phyloP scores from a whole-genome alignment of 2,888 invertebrate species.

The Geotrupes spiniger region DNA sequence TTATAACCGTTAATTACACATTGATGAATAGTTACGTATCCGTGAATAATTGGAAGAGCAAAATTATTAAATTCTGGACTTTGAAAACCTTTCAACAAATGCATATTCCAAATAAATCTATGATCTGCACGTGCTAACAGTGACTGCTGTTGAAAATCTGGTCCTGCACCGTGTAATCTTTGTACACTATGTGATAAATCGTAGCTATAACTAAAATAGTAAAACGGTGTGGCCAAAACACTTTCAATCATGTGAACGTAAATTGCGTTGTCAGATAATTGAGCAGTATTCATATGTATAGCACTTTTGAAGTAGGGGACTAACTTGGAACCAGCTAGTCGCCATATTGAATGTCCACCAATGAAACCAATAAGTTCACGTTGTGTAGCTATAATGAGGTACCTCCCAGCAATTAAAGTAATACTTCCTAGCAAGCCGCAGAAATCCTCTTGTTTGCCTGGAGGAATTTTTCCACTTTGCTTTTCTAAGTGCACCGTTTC shows the following conservation, averaged over 20 bases:
- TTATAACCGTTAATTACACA: slow-evolving; percentile 77
- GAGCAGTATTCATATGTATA: slow-evolving; percentile 79
- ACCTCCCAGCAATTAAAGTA: slow-evolving; percentile 78
- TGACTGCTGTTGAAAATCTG: slow-evolving; percentile 79
- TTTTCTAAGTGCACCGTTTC: slow-evolving; percentile 39
- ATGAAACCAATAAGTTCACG: slow-evolving; percentile 77
- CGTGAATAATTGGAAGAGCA: slow-evolving; percentile 86
- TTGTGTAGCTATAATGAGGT: slow-evolving; percentile 85
- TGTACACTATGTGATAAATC: slow-evolving; percentile 93
- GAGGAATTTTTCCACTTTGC: slow-evolving; percentile 61
- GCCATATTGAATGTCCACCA: slow-evolving; percentile 76
- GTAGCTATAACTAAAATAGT: slow-evolving; percentile 92
- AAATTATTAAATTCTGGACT: slow-evolving; percentile 74
- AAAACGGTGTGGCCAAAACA: slow-evolving; percentile 78
- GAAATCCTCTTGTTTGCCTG: slow-evolving; percentile 65
- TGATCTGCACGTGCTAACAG: slow-evolving; percentile 77
- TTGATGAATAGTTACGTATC: slow-evolving; percentile 81
- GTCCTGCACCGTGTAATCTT: slow-evolving; percentile 76
- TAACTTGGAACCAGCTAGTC: slow-evolving; percentile 74
- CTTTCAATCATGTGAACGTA: slow-evolving; percentile 84
- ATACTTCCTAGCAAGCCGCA: slow-evolving; percentile 89
- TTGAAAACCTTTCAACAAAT: slow-evolving; percentile 73
- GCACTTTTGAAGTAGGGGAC: slow-evolving; percentile 83
- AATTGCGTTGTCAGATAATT: slow-evolving; percentile 75
- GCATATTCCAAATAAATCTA: slow-evolving; percentile 92